phyloP scores from a whole-genome alignment of 2,113 vertebrate species.

The Acrocephalus kingi region DNA sequence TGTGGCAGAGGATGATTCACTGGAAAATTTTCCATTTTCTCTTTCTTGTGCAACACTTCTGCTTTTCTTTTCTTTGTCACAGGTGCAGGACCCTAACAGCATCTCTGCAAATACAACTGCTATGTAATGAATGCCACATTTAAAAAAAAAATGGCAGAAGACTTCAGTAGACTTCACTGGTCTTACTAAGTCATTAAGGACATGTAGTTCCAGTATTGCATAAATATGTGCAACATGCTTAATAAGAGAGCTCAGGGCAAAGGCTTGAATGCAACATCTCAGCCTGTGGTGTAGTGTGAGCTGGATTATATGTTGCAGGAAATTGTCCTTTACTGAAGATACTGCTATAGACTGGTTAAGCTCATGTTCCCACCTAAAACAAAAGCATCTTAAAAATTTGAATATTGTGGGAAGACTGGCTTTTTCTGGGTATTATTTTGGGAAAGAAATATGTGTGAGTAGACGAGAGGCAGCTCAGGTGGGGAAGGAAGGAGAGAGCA shows the following conservation, averaged over 20 bases:
- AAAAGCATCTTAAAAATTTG: conserved; percentile 29
- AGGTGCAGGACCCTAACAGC: not conserved
- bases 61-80: not conserved
- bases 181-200: not conserved
- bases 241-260: not conserved
- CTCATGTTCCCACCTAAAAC: not conserved
- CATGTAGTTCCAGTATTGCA: not conserved
- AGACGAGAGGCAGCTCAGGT: conserved; percentile 19
- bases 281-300: not conserved
- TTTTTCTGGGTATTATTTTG: conserved; percentile 45
- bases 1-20: not conserved
- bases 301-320: not conserved
- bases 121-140: not conserved
- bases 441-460: not conserved
- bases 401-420: not conserved
- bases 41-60: not conserved
- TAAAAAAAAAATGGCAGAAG: not conserved
- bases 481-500: not conserved
- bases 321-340: not conserved
- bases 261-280: not conserved
- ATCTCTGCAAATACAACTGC: not conserved
- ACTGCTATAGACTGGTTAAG: not conserved
- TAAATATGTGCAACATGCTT: not conserved
- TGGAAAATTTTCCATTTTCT: not conserved
- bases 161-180: not conserved